phyloP scores from a whole-genome alignment of 1,140 invertebrate genomes.

The Drepana arcuata region DNA sequence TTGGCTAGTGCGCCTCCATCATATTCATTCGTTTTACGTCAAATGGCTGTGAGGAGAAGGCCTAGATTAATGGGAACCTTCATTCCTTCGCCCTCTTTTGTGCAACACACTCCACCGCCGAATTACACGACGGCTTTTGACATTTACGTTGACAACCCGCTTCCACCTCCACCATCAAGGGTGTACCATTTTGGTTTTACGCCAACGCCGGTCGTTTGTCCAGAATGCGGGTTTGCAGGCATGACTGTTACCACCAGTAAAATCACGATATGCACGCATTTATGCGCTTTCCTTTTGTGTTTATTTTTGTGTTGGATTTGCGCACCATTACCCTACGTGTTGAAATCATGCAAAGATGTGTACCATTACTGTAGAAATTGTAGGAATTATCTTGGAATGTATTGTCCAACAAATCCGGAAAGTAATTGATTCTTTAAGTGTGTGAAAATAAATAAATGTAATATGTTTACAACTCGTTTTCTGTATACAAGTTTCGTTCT shows the following conservation, averaged over 20 bases:
- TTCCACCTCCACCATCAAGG: conserved; percentile 30
- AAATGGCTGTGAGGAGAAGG: conserved; percentile 41
- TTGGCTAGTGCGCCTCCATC: conserved; percentile 56
- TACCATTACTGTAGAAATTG: conserved; percentile 62
- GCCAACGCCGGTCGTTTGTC: conserved; percentile 42
- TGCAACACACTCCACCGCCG: conserved; percentile 51
- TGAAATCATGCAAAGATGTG: conserved; percentile 59
- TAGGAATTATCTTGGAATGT: conserved; percentile 48
- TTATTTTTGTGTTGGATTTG: conserved; percentile 59
- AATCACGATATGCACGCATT: conserved; percentile 54
- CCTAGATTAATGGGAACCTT: conserved; percentile 57
- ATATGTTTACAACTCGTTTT: too few species aligned
- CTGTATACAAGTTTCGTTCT: too few species aligned
- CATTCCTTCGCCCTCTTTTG: conserved; percentile 55
- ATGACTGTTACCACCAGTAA: conserved; percentile 38
- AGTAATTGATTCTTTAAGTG: conserved; percentile 8
- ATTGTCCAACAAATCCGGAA: conserved; percentile 51
- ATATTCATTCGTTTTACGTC: conserved; percentile 56
- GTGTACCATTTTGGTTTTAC: conserved; percentile 45
- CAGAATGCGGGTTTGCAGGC: conserved; percentile 51
- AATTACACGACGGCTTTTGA: conserved; percentile 58
- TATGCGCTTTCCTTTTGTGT: conserved; percentile 48
- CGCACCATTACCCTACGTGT: conserved; percentile 49
- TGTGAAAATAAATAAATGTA: too few species aligned
- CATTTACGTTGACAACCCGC: conserved; percentile 46